A percentile compares a stretch with the other conserved stretches of the same genome.
phyloP scores from a whole-genome alignment of 2,888 invertebrate species.

The Steinernema carpocapsae region DNA sequence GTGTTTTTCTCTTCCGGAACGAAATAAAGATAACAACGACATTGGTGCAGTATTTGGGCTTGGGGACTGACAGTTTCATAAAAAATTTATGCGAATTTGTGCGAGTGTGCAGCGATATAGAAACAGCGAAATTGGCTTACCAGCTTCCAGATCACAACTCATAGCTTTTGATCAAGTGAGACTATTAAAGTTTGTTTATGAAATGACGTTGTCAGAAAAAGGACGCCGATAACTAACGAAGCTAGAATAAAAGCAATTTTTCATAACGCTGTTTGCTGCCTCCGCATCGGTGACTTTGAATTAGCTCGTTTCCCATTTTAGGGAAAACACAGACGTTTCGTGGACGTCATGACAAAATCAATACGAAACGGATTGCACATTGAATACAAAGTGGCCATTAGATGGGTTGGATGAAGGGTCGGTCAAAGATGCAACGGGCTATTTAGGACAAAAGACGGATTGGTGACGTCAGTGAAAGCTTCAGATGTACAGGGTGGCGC shows the following conservation, averaged over 20 bases:
- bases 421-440: no score
- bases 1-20: neutral
- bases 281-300: constrained; percentile 18
- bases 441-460: no score
- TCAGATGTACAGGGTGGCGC: no score
- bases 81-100: neutral
- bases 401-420: neutral
- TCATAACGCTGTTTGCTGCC: neutral
- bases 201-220: no score
- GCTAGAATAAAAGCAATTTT: neutral
- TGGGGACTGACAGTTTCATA: neutral
- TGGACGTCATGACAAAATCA: constrained; percentile 11
- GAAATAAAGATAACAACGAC: neutral
- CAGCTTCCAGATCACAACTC: no score
- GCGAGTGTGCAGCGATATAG: neutral
- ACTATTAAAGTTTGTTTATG: no score
- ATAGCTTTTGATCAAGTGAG: no score
- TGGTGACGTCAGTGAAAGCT: no score
- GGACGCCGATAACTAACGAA: neutral
- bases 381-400: constrained; percentile 3
- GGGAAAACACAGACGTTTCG: constrained; percentile 14
- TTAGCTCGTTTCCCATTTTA: constrained; percentile 5
- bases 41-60: neutral
- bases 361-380: neutral
- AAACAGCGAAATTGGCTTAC: neutral